Base-by-base conservation (phyloP, 1,140 invertebrate genomes). In the Anagrus nilaparvatae region DNA sequence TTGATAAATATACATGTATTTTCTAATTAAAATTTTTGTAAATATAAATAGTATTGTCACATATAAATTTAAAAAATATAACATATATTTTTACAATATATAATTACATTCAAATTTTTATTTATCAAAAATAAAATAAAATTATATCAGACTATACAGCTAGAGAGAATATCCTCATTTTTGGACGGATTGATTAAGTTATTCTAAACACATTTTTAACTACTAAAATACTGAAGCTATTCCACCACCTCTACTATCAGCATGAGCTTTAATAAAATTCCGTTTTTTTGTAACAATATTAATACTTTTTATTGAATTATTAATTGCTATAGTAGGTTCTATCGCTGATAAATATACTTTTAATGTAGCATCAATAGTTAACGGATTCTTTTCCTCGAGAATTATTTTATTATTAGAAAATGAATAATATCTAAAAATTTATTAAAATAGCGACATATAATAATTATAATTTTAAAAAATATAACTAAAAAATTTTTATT, bases 201-300 rank as follows among this genome's bases (percentile, higher is more conserved):
- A 10, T 8, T 34, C 3, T n/a, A 10, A 20, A 18, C 10, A 5
- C n/a, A 10, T n/a, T 13, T 10, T 35, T 42, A 23, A 3, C 3
- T 38, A 27, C 62, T 61, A 75, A 62, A 77, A 80, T 49, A 77
- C 69, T 33, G 72, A 77, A 20, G 76, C 71, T 44, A 77, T 65
- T 16, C 77, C 78, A 20, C 73, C 76, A 30, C 75, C 76, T 55
- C 77, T 62, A 52, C 75, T 78, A 53, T 79, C 78, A 1, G 78
- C 75, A 58, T 79, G 76, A 45, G 60, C 65, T 14, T 54, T 54
- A 37, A 72, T 53, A 20, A 40, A 50, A 53, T 73, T 69, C 41
- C 53, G 59, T n/a, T 54, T 43, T 53, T 73, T 73, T 40, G 67
- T 58, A 36, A 75, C 59, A 17, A 65, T 56, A 53, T 75, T 75